Conservation (phyloP, 2,113 vertebrate species). For the Phrynosoma blainvillii region DNA sequence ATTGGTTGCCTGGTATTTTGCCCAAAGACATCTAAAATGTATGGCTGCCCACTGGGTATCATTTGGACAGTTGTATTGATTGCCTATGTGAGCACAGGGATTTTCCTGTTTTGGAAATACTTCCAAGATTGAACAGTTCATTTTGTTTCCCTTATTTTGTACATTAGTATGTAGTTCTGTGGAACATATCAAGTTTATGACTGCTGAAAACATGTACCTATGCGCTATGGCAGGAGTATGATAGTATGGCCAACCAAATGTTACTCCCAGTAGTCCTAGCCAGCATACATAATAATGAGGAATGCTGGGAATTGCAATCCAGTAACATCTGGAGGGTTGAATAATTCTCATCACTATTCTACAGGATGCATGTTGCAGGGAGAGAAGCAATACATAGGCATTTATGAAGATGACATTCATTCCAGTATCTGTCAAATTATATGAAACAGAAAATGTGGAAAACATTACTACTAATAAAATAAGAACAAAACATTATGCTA, state of each 20-base stretch:
- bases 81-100: constrained; percentile 55
- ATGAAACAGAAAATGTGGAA: constrained; percentile 15
- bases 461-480: not conserved
- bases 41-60: constrained; percentile 40
- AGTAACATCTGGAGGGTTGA: not conserved
- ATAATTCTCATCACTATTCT: not conserved
- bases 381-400: not conserved
- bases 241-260: not conserved
- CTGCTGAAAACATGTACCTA: not conserved
- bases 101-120: constrained; percentile 58
- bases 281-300: not conserved
- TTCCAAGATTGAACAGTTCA: constrained; percentile 14
- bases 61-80: constrained; percentile 58
- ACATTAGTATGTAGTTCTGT: constrained; percentile 17
- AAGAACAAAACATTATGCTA: constrained; percentile 1
- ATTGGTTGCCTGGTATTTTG: constrained; percentile 33
- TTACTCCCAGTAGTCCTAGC: not conserved
- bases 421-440: constrained; percentile 7
- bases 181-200: not conserved
- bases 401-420: not conserved
- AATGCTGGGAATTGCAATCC: not conserved
- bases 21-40: constrained; percentile 1
- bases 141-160: constrained; percentile 14
- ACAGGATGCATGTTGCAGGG: constrained; percentile 36
- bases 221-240: not conserved